Evolutionary conservation across 2,888 invertebrate genomes (phyloP), one percentile per base, ranked within the genome.

Genomic region (Limnephilus marmoratus): DNA sequence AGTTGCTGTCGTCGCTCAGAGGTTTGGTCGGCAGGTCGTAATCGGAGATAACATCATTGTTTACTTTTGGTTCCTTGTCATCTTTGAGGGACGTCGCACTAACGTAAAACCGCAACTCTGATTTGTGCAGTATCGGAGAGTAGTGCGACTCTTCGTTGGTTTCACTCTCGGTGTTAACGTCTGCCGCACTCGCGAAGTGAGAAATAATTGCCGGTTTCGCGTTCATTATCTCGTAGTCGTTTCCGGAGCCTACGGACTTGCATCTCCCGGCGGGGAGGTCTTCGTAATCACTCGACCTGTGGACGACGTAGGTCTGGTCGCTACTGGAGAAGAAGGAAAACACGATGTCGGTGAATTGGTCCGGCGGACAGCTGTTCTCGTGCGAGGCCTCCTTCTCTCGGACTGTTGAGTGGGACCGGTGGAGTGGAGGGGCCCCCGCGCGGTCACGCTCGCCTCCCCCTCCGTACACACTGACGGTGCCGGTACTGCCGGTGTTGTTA

Each of bases 291-390:
- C 91, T 82, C 7, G 91, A 49, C 68, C 89, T 34, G 92, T 91
- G 93, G 31, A 93, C 91, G n/a, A 93, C 90, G 91, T 93, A 93
- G 49, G 91, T 85, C 83, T 93, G 92, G 81, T 93, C 93, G 85
- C 88, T 92, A 91, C 90, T 93, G 81, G 93, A 93, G 92, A 93
- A 93, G 85, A 93, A 93, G 68, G 93, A 93, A 92, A 93, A 93
- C 80, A 93, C 93, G 7, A 93, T 92, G 85, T 93, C 93, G 87
- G 93, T 85, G 83, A 93, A 93, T 49, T 92, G 93, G 31, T 93
- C 93, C 18, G 91, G 34, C 87, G 68, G 92, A 82, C 90, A 90
- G 81, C 85, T 81, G 90, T 80, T 92, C 81, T 81, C 81, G 81
- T n/a, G 41, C 53, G 53, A 11, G 34, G 80, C 37, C 37, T 29